Conservation (phyloP, 2,797 vertebrate genomes). For the Prionace glauca region DNA sequence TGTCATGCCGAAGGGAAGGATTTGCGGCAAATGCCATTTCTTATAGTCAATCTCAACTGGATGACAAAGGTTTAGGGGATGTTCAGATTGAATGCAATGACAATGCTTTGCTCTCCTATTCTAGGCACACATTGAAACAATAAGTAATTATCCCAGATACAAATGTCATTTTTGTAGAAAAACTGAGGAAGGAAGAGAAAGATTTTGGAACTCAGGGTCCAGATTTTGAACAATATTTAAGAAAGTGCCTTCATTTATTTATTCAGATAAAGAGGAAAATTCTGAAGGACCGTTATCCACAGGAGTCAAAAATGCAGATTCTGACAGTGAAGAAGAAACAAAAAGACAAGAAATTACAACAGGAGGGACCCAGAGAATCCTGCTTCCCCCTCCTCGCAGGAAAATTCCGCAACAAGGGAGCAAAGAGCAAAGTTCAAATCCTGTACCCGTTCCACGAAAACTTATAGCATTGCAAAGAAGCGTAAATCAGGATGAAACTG, state of each 20-base stretch:
- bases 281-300: not conserved
- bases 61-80: not conserved
- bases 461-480: not conserved
- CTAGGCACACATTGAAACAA: not conserved
- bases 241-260: not conserved
- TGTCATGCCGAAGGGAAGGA: not conserved
- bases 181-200: not conserved
- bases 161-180: not conserved
- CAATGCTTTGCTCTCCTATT: not conserved
- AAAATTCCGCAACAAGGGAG: not conserved
- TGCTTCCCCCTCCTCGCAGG: conserved; percentile 16
- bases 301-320: not conserved
- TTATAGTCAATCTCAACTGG: not conserved
- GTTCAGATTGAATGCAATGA: not conserved
- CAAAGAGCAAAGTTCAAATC: not conserved
- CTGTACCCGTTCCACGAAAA: conserved; percentile 25
- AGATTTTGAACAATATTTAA: not conserved
- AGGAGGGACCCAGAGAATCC: not conserved
- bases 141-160: not conserved
- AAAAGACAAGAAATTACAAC: not conserved
- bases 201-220: not conserved
- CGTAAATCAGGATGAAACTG: not conserved
- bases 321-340: not conserved
- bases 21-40: no score
- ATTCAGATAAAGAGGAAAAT: conserved; percentile 5